Evolutionary conservation across 2,113 vertebrate genomes (phyloP).

Genomic region (Salvelinus alpinus): DNA sequence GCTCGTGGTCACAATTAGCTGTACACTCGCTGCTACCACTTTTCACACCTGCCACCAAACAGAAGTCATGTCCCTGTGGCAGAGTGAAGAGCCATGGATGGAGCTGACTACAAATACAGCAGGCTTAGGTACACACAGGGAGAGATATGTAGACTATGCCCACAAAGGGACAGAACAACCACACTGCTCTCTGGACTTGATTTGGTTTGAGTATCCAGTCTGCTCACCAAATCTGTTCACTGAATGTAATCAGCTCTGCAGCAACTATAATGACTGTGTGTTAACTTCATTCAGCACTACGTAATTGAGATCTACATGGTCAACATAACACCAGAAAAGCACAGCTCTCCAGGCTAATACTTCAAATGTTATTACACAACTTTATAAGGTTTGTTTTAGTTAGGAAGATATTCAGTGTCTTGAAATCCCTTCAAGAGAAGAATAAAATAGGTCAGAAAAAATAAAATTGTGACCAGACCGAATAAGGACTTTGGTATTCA

Average conservation of each 20-base stretch:
- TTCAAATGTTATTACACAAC: slow-evolving; percentile 84
- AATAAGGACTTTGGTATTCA: not conserved
- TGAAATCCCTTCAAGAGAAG: slow-evolving; percentile 86
- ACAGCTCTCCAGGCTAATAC: not conserved
- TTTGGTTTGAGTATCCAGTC: not conserved
- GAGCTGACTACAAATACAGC: not conserved
- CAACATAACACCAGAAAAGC: not conserved
- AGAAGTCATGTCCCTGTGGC: not conserved
- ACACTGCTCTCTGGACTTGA: not conserved
- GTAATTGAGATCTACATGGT: not conserved
- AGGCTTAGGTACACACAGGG: not conserved
- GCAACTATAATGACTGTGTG: too few relatives aligned
- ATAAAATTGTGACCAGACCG: not conserved
- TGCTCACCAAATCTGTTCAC: not conserved
- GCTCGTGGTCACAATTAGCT: slow-evolving; percentile 12
- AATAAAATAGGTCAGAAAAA: slow-evolving; percentile 1
- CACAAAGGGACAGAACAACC: not conserved
- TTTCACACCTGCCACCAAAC: not conserved
- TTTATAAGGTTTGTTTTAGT: slow-evolving; percentile 98
- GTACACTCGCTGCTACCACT: not conserved
- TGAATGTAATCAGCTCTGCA: not conserved
- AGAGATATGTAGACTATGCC: not conserved
- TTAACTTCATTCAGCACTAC: too few relatives aligned
- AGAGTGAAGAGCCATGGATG: not conserved
- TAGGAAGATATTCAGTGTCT: slow-evolving; percentile 98